Base-by-base conservation (phyloP, 2,888 invertebrate genomes). In the Leptinotarsa peninsularis region DNA sequence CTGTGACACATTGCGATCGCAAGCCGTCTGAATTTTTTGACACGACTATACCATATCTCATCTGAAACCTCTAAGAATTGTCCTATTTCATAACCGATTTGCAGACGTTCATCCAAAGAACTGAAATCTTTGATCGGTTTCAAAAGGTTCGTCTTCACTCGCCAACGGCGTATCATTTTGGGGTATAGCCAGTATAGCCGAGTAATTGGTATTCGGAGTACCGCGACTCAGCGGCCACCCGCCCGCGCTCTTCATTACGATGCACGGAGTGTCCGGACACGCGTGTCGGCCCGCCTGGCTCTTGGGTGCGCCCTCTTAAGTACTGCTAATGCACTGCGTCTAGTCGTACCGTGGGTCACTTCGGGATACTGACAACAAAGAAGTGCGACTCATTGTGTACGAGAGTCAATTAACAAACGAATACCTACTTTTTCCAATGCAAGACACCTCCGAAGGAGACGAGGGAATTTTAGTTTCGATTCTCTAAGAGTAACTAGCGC, bases 271-370 rank as follows among this genome's bases (percentile, higher is more conserved):
- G 85, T 84, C 82, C 82, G 81, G 81, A 85, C 86, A 85, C 86
- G 85, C 86, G 86, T 86, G 86, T 86, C 85, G 84, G 85, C 85
- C 86, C 85, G 86, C 85, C 85, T 82, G 82, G 84, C 81, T 82
- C 73, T 66, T 67, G 86, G 86, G 85, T 84, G 86, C 85, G 86
- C 83, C 82, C 77, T 77, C 81, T 81, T 83, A 83, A 84, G 83
- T 84, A 83, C 84, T 82, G 82, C 83, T 84, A 85, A 84, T 84
- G 81, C 82, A 82, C 67, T 49, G 54, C 54, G 69, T 60, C 60
- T 60, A 14, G 60, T 27, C 60, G 60, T 27, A 60, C 60, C 60
- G 60, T 60, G 60, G 60, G 60, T 60, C 60, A 60, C 60, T 27
- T 27, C 60, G 60, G 18, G 7, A 18, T 54, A 54, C 54, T 18